Base-by-base conservation (phyloP, 2,113 vertebrate genomes). In the Platycercus adscitus region DNA sequence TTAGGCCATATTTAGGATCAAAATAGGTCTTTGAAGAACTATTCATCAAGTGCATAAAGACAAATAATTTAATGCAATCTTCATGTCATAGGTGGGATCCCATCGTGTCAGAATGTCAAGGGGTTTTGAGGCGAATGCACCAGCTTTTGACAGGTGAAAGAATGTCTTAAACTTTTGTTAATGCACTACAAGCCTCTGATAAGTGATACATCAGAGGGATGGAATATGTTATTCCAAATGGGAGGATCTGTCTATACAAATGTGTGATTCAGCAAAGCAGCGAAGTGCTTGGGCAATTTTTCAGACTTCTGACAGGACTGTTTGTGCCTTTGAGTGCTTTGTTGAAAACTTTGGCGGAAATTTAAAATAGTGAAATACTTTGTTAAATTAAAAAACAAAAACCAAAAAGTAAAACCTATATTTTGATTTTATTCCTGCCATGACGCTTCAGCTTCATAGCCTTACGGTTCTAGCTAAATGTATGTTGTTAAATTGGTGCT, bases 41-140 rank as follows among this genome's bases (percentile, higher is more conserved):
- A 26, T 66, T n/a, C 56, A 29, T 35, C 26, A 53, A 71, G 79
- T 61, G 14, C 28, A 9, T 88, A 28, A 75, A 63, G 52, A 18
- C 33, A 56, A 26, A 80, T 61, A 47, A 70, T 86, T 80, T 56
- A 35, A 60, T 77, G 6, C 60, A 10, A 64, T 89, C 79, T 95
- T 92, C 60, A 29, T 86, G 10, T 94, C 49, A 39, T 88, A 99
- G 99, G 99, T 99, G 66, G 99, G 99, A 87, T 99, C 99, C n/a
- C 99, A 99, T 96, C 99, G 99, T 81, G 99, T 99, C 88, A 99
- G 99, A 93, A 99, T 99, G 97, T 99, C 99, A 56, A 98, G 99
- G 70, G 99, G 99, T 55, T 99, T 99, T 76, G 99, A 99, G 97
- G 99, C 99, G 1, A 99, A 99, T 24, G 99, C 99, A 20, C 99